phyloP scores from a whole-genome alignment of 2,113 vertebrate genomes.

The Cariama cristata region DNA sequence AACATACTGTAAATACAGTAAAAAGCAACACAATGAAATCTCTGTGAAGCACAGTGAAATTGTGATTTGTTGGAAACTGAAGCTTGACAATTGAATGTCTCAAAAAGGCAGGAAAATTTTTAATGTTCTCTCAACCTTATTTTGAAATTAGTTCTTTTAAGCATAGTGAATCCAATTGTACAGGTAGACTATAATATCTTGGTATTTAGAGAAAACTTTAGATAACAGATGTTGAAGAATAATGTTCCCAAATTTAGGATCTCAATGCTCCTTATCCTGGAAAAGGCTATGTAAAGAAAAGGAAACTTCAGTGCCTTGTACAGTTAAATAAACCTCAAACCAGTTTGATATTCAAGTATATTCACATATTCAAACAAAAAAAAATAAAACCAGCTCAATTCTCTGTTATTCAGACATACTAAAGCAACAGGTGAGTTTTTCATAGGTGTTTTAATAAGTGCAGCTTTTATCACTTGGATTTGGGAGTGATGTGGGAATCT shows the following conservation, averaged over 20 bases:
- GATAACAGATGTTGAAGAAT: neutral
- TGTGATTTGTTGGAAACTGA: neutral
- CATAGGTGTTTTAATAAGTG: neutral
- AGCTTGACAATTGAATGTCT: neutral
- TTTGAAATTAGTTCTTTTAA: neutral
- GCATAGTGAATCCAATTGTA: neutral
- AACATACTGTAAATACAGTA: neutral
- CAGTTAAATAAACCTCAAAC: neutral
- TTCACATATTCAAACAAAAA: neutral
- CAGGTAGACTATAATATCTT: neutral
- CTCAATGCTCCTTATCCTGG: neutral
- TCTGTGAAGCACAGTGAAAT: neutral
- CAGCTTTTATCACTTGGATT: neutral
- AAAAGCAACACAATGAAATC: neutral
- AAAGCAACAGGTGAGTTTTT: neutral
- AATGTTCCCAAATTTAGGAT: neutral
- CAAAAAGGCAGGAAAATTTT: neutral
- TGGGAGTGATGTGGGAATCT: fast-evolving
- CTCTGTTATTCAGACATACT: neutral
- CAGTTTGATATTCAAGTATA: neutral
- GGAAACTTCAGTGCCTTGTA: neutral
- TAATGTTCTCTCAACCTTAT: neutral
- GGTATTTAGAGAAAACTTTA: neutral
- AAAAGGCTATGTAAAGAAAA: neutral
- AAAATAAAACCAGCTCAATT: neutral